These are phyloP conservation scores for Littorina saxatilis DNA, from an alignment of 1,140 invertebrate genomes.

Conservation along the genomic window DNA sequence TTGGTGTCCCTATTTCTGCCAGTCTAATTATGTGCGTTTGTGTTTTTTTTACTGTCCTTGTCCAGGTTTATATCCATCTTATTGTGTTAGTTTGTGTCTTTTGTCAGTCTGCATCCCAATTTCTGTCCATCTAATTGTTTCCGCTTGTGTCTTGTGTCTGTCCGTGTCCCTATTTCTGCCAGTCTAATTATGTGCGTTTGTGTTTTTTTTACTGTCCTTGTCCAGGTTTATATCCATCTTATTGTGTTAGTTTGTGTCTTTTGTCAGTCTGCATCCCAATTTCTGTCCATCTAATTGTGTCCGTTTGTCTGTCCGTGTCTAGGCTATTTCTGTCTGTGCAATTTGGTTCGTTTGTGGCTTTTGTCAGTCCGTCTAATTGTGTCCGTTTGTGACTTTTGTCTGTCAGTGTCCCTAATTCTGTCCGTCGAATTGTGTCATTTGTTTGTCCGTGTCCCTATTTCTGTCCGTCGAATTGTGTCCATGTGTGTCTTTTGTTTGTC, in stretches of 20 bases:
- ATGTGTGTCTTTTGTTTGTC: too few relatives aligned
- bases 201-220: background rate
- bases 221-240: background rate
- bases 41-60: too few relatives aligned
- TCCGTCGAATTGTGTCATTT: too few relatives aligned
- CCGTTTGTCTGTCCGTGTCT: too few relatives aligned
- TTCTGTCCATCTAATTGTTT: background rate
- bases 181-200: too few relatives aligned
- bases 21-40: too few relatives aligned
- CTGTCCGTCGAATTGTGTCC: background rate
- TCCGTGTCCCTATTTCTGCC: too few relatives aligned
- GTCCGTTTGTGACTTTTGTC: conserved; percentile 2
- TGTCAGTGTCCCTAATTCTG: background rate
- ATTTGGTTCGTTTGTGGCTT: background rate
- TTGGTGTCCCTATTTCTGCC: too few relatives aligned
- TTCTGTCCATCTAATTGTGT: too few relatives aligned
- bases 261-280: too few relatives aligned
- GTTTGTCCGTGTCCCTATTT: background rate
- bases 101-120: too few relatives aligned
- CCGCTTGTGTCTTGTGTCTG: background rate
- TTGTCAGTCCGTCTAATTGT: background rate
- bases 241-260: too few relatives aligned
- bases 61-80: background rate
- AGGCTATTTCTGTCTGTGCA: background rate
- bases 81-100: background rate